These are phyloP conservation scores for Erebia palarica DNA, from an alignment of 2,888 invertebrate genomes.

Conservation along the genomic window DNA sequence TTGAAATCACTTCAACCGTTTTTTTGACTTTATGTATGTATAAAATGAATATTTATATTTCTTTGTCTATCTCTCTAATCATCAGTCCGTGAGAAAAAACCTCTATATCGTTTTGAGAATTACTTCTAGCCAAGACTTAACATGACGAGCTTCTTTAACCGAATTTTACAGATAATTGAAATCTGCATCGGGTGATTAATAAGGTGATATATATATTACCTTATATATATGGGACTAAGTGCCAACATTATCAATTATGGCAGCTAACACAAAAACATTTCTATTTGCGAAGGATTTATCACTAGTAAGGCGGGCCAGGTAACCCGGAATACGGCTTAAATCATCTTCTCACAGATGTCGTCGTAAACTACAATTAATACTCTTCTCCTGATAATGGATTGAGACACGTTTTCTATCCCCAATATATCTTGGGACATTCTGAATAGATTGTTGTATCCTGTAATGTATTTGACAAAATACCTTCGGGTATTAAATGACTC, in stretches of 20 bases:
- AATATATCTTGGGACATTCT: conserved; percentile 25
- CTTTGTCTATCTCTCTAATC: background rate
- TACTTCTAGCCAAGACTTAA: too few relatives aligned
- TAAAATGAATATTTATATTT: background rate
- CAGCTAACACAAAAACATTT: conserved; percentile 18
- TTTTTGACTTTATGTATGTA: background rate
- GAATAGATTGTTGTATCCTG: conserved; percentile 26
- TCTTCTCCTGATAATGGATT: conserved; percentile 35
- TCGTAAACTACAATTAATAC: conserved; percentile 44
- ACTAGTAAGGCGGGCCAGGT: conserved; percentile 29
- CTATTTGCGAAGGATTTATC: conserved; percentile 30
- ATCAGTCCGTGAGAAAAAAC: background rate
- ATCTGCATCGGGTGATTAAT: background rate
- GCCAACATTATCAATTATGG: conserved; percentile 23
- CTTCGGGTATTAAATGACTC: background rate
- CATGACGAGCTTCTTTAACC: background rate
- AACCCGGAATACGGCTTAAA: conserved; percentile 43
- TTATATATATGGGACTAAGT: conserved; percentile 10
- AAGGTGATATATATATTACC: background rate
- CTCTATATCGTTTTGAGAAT: background rate
- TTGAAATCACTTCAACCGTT: conserved; percentile 6
- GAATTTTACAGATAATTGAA: background rate
- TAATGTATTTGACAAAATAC: conserved; percentile 17
- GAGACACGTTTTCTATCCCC: conserved; percentile 33
- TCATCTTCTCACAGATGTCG: conserved; percentile 40